Evolutionary conservation across 2,888 invertebrate genomes (phyloP), one percentile per base, ranked within the genome.

Genomic region (Apamea crenata): DNA sequence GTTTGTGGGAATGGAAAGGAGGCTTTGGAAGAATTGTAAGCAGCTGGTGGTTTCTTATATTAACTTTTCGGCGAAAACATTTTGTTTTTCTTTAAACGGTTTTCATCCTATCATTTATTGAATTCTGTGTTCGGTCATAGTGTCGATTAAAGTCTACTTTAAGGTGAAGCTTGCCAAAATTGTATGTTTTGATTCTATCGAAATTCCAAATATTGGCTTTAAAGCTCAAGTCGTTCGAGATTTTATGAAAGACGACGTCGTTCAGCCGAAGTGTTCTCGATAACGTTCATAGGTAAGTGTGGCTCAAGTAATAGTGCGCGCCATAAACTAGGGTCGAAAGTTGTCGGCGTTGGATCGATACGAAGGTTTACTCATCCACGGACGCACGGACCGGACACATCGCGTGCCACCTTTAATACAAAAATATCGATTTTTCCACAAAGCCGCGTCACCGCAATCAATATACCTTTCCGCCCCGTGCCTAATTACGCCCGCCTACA

Each of bases 371-470:
- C 95, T 95, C 95, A 96, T 94, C 95, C 93, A 93, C 92, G 93
- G 94, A 94, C 95, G 94, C 94, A 94, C 93, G 91, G 91, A 90
- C 95, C 95, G 96, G 96, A 96, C 96, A 95, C 93, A 91, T 96
- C 96, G 96, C 96, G 96, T 96, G 96, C 95, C 94, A 95, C 96
- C 95, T 95, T 95, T 95, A 95, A 96, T 96, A 96, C 95, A 96
- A 96, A 96, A 96, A 96, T 96, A 97, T 97, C 96, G 96, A 97
- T 96, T 95, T 95, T 95, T 95, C 95, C 94, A 95, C 95, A 95
- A 95, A 96, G 95, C 96, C 95, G 93, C 96, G 96, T 96, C 96
- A 96, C 96, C 96, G 95, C 96, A 97, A 96, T 97, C 96, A 96
- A 96, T 96, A 96, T 96, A 95, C 96, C 96, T 96, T 96, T 96